These are phyloP conservation scores for Pseudonaja textilis DNA, from an alignment of 2,113 vertebrate genomes.

Conservation along the genomic window DNA sequence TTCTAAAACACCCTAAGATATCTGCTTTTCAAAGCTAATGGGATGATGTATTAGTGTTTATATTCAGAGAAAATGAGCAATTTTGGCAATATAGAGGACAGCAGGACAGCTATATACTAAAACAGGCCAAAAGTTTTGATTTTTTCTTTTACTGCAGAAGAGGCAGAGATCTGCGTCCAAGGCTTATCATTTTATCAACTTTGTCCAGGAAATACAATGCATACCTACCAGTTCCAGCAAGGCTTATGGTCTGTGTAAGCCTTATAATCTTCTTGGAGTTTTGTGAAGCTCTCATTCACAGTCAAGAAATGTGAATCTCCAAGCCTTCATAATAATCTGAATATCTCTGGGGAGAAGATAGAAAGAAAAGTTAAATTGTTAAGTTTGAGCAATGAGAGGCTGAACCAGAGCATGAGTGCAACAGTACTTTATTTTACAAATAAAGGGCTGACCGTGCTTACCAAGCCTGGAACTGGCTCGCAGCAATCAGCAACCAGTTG, in stretches of 20 bases:
- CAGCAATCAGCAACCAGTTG: no score
- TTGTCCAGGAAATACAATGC: background rate
- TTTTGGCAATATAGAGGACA: background rate
- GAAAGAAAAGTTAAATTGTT: background rate
- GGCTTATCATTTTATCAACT: background rate
- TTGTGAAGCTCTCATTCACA: background rate
- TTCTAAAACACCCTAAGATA: background rate
- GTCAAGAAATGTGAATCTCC: background rate
- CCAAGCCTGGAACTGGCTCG: no score
- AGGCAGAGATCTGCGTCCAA: background rate
- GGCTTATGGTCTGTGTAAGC: background rate
- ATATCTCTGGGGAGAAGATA: background rate
- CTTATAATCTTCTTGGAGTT: background rate
- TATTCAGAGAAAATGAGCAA: background rate
- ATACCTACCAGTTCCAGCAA: background rate
- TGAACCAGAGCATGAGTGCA: no score
- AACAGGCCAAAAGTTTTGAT: background rate
- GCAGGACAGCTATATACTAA: background rate
- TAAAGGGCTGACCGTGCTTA: no score
- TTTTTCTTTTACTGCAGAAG: background rate
- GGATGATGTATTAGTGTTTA: no score
- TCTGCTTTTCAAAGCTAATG: background rate
- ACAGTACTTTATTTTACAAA: no score
- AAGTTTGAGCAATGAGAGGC: no score
- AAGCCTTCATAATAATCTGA: background rate